A percentile compares a stretch with the other conserved stretches of the same genome.
phyloP scores from a whole-genome alignment of 2,888 invertebrate genomes.

The Caenorhabditis afra region DNA sequence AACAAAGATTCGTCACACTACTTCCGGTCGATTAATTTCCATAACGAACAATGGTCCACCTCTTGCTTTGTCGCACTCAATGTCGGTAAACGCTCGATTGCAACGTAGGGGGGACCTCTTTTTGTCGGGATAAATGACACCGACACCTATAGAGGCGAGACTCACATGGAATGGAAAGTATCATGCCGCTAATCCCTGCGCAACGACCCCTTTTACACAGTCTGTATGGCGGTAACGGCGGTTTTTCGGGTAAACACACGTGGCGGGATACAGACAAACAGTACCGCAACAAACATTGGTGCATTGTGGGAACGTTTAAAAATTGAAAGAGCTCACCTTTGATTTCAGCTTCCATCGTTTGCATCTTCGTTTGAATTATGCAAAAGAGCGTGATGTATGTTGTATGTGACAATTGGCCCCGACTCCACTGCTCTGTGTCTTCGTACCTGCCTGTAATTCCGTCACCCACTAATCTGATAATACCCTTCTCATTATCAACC shows the following conservation, averaged over 20 bases:
- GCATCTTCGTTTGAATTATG: no score
- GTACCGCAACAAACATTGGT: not conserved
- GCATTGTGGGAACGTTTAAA: not conserved
- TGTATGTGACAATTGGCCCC: not conserved
- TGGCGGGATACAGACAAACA: not conserved
- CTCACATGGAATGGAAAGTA: not conserved
- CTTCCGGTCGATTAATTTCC: not conserved
- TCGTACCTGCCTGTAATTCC: conserved; percentile 9
- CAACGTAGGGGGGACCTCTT: not conserved
- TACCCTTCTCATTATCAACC: conserved; percentile 13
- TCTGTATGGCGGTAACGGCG: conserved; percentile 15
- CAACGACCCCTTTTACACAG: conserved; percentile 9
- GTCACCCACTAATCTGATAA: conserved; percentile 48
- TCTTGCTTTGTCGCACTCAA: not conserved
- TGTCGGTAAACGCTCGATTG: conserved; percentile 12
- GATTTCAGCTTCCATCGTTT: not conserved
- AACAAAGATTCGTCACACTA: not conserved
- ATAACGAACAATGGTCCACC: not conserved
- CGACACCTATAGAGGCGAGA: conserved; percentile 26
- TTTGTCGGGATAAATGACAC: conserved; percentile 21
- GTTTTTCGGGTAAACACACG: conserved; percentile 20
- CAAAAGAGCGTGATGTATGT: not conserved
- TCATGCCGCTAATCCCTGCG: conserved; percentile 50
- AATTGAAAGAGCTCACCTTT: not conserved
- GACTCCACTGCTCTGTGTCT: not conserved